phyloP scores from a whole-genome alignment of 1,140 invertebrate genomes.

The Aplysia californica region DNA sequence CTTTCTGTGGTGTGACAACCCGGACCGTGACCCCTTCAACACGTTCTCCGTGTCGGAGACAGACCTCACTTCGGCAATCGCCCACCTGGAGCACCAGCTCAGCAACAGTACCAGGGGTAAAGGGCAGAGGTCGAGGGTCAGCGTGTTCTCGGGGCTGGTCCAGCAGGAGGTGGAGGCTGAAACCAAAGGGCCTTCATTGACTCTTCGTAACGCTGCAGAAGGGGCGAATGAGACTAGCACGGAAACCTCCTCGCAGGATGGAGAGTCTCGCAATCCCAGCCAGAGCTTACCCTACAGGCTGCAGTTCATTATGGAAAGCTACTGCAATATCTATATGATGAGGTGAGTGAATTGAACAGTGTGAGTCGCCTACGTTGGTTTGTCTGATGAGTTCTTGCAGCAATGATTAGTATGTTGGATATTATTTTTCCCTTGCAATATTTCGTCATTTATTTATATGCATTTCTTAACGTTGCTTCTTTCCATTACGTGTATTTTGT shows the following conservation, averaged over 20 bases:
- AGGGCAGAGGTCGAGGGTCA: neutral
- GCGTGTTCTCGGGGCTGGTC: neutral
- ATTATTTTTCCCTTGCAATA: neutral
- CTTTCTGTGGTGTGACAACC: slow-evolving; percentile 61
- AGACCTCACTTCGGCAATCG: slow-evolving; percentile 57
- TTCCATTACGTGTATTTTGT: too few relatives aligned
- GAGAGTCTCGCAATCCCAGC: neutral
- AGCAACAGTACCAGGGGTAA: slow-evolving; percentile 26
- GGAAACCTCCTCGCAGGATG: too few relatives aligned
- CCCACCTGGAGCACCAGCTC: slow-evolving; percentile 57
- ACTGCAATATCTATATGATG: slow-evolving; percentile 60
- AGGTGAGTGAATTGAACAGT: slow-evolving; percentile 56
- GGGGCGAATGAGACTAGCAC: too few relatives aligned
- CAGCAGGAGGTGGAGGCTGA: neutral
- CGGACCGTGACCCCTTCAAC: slow-evolving; percentile 58
- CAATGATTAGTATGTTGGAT: neutral
- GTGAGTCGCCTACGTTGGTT: too few relatives aligned
- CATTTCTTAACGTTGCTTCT: too few relatives aligned
- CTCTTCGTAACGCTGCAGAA: too few relatives aligned
- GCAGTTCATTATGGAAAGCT: slow-evolving; percentile 61
- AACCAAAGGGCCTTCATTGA: too few relatives aligned
- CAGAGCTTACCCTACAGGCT: slow-evolving; percentile 47
- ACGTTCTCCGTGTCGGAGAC: slow-evolving; percentile 62
- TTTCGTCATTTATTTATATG: neutral
- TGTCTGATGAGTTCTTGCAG: too few relatives aligned